Percentiles rank a stretch among this genome's conserved stretches.
phyloP scores from a whole-genome alignment of 2,797 vertebrate species.

The Zalophus californianus region DNA sequence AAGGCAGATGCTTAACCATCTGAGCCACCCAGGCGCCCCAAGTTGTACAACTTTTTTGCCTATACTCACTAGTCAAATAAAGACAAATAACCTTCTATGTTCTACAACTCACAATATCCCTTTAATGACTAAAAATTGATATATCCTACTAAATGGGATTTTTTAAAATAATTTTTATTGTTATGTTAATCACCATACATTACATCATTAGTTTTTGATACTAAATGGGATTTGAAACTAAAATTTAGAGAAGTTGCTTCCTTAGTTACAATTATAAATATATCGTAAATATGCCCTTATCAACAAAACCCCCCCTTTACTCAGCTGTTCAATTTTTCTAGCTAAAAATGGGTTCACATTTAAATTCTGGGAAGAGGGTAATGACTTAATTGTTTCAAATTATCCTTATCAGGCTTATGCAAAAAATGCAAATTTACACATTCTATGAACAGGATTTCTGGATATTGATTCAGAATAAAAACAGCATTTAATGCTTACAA shows the following conservation, averaged over 20 bases:
- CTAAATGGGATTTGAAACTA: constrained; percentile 16
- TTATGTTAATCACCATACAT: too few relatives aligned
- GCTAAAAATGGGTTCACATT: constrained; percentile 43
- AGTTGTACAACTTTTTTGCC: neutral
- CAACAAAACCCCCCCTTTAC: neutral
- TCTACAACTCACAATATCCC: neutral
- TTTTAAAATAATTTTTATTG: neutral
- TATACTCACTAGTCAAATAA: constrained; percentile 35
- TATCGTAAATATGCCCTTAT: neutral
- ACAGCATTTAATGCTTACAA: constrained; percentile 21
- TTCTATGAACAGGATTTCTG: neutral
- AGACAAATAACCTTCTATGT: neutral
- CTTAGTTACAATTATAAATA: neutral
- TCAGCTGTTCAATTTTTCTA: constrained; percentile 38
- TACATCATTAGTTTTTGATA: neutral
- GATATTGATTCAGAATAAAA: constrained; percentile 27
- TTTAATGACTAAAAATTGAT: constrained; percentile 2
- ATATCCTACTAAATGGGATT: neutral
- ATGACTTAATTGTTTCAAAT: constrained; percentile 3
- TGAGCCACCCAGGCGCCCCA: neutral
- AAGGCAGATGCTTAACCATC: too few relatives aligned
- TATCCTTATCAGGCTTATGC: constrained; percentile 25
- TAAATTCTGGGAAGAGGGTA: neutral
- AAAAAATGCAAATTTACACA: constrained; percentile 12
- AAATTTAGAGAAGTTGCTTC: neutral